phyloP scores from a whole-genome alignment of 2,113 vertebrate genomes.

The Gasterosteus nipponicus region DNA sequence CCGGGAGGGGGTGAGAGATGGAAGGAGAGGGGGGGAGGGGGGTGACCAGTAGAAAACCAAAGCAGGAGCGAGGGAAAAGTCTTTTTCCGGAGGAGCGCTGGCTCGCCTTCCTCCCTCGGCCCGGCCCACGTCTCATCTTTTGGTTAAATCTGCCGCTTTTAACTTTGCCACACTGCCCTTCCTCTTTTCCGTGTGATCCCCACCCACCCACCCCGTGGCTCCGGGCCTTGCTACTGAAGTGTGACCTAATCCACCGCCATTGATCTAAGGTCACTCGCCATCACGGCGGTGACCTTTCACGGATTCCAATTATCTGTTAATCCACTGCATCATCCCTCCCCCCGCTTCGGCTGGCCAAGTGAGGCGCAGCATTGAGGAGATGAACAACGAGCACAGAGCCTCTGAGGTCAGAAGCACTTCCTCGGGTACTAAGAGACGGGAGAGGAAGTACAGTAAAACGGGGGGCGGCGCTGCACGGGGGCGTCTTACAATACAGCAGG shows the following conservation, averaged over 20 bases:
- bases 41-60: constrained; percentile 20
- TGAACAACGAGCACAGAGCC: constrained; percentile 46
- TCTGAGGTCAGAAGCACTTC: constrained; percentile 42
- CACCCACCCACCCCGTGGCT: background rate
- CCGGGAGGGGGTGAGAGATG: constrained; percentile 23
- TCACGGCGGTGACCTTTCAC: constrained; percentile 48
- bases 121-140: constrained; percentile 35
- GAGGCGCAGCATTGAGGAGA: constrained; percentile 9
- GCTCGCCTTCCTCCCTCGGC: constrained; percentile 26
- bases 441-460: constrained; percentile 10
- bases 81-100: constrained; percentile 9
- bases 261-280: constrained; percentile 54
- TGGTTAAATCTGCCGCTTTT: constrained; percentile 63
- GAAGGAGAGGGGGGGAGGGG: background rate
- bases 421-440: constrained; percentile 19
- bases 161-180: constrained; percentile 26
- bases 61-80: constrained; percentile 9
- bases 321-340: constrained; percentile 16
- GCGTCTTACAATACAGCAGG: constrained; percentile 20
- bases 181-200: constrained; percentile 30
- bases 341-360: background rate
- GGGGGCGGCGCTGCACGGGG: background rate
- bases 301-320: constrained; percentile 64
- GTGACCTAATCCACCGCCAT: constrained; percentile 38
- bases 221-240: constrained; percentile 37